Base-by-base conservation (phyloP, 2,113 vertebrate genomes). In the Mormoops blainvillei region DNA sequence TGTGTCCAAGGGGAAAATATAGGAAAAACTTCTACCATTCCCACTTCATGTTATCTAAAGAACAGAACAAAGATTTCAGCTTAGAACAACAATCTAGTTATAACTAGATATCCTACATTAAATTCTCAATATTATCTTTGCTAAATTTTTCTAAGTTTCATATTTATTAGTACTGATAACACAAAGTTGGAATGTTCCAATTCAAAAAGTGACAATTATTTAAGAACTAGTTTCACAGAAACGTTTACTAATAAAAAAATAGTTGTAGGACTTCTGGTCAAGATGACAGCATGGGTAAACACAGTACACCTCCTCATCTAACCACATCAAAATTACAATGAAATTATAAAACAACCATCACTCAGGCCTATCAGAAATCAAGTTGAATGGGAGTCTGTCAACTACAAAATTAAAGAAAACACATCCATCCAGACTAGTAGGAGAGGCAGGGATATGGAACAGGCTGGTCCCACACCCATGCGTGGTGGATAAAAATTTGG, bases 191-290 rank as follows among this genome's bases (percentile, higher is more conserved):
- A 90, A 87, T 63, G 22, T 78, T 87, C 52, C 11, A 87, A 88
- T 83, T 74, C 15, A 96, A 76, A 87, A 92, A 84, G 28, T 38
- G 38, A 63, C 4, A 88, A 52, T 86, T 52, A 92, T 48, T 94
- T 89, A 45, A 86, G 38, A 89, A 67, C 11, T 45, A 77, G 15
- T 92, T 95, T 63, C 61, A 93, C 0, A 80, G 26, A 9, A 77
- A 92, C 12, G 85, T 7, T 83, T 82, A 36, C 18, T 90, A 52
- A 82, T 87, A 92, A 86, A 93, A 95, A 67, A 41, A 78, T 83
- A 91, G 56, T 71, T 58, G 16, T 52, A 89, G 36, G 45, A 45
- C 26, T 31, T 61, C 58, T 8, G 3, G 61, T 63, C 61, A 63
- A 63, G 11, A 31, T 63, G 61, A 31, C 13, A 6, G 13, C 11